These are phyloP conservation scores for Xiphydria camelus DNA, from an alignment of 2,888 invertebrate genomes.

Conservation along the genomic window DNA sequence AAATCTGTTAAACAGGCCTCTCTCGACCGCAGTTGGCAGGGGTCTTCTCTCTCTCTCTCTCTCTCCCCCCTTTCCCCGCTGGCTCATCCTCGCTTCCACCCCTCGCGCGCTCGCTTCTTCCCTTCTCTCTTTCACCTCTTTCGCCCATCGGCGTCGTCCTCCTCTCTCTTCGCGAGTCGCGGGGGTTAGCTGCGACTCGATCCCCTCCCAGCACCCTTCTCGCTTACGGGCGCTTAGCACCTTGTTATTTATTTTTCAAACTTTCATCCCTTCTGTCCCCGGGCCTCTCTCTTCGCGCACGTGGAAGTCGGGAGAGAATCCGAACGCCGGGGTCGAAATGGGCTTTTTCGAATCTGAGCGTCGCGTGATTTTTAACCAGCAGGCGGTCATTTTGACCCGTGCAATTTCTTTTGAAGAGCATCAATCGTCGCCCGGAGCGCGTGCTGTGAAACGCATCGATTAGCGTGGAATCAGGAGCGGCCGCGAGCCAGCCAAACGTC, in stretches of 20 bases:
- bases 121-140: conserved; percentile 12
- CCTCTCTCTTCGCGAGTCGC: neutral
- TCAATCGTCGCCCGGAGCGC: too few species aligned
- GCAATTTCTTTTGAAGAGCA: too few species aligned
- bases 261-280: neutral
- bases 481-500: too few species aligned
- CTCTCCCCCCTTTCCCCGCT: conserved; percentile 9
- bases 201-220: conserved; percentile 5
- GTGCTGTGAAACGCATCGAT: too few species aligned
- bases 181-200: neutral
- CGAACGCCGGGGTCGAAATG: neutral
- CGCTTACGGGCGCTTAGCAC: conserved; percentile 41
- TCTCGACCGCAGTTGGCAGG: conserved; percentile 29
- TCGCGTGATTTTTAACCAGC: too few species aligned
- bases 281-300: neutral
- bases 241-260: conserved; percentile 48
- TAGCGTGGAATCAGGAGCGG: too few species aligned
- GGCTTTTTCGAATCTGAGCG: neutral
- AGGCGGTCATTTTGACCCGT: too few species aligned
- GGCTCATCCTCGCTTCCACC: conserved; percentile 1
- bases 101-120: conserved; percentile 12
- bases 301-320: neutral
- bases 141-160: conserved; percentile 11
- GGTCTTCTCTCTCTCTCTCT: conserved; percentile 6
- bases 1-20: conserved; percentile 38